These are phyloP conservation scores for Sinopyrophorus schimmeli DNA, from an alignment of 2,888 invertebrate genomes.

Conservation along the genomic window DNA sequence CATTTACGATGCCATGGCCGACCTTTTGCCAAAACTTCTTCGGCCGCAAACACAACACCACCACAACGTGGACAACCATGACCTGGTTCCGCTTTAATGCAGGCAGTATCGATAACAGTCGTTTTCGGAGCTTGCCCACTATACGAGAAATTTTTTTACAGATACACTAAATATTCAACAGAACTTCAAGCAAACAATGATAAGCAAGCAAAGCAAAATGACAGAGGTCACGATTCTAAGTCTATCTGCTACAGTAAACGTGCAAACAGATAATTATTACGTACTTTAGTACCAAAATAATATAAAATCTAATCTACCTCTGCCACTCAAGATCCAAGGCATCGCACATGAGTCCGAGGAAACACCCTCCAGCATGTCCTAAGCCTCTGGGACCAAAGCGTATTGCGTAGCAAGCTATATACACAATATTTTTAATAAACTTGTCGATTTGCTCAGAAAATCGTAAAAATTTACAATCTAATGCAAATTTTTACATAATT, in stretches of 20 bases:
- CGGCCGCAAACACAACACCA: conserved; percentile 91
- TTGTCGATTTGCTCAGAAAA: conserved; percentile 8
- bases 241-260: conserved; percentile 7
- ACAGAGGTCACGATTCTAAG: conserved; percentile 29
- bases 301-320: conserved; percentile 59
- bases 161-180: too few relatives aligned
- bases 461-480: conserved; percentile 5
- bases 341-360: conserved; percentile 83
- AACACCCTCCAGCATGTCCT: conserved; percentile 88
- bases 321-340: conserved; percentile 76
- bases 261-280: conserved; percentile 10
- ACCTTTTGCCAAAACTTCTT: conserved; percentile 89
- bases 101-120: conserved; percentile 77
- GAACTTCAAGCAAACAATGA: conserved; percentile 29
- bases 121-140: conserved; percentile 79
- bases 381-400: conserved; percentile 93
- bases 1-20: conserved; percentile 92
- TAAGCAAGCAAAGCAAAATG: conserved; percentile 20
- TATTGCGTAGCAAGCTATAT: conserved; percentile 90
- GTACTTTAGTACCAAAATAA: conserved; percentile 1
- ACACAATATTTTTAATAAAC: conserved; percentile 22
- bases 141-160: too few relatives aligned
- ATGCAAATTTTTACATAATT: conserved; percentile 10
- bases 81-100: conserved; percentile 79
- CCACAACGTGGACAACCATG: conserved; percentile 90